Percentiles rank a stretch among this genome's conserved stretches.
Evolutionary conservation across 2,888 invertebrate species (phyloP).

Genomic region (Seladonia tumulorum): DNA sequence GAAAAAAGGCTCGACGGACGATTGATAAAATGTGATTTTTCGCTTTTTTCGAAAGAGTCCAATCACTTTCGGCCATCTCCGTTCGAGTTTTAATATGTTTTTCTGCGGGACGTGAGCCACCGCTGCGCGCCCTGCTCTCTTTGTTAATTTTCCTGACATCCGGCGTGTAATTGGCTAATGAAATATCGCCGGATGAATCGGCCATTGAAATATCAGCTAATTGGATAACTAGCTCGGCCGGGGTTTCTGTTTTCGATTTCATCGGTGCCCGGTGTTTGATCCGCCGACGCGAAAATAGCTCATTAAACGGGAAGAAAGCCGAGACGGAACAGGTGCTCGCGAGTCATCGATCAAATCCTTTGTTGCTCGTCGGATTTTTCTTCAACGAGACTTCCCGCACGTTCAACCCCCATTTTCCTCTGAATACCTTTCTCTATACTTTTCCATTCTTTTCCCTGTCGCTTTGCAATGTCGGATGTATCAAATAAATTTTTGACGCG

Average conservation of each 20-base stretch:
- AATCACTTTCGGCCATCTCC: not conserved
- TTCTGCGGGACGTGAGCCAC: too few species aligned
- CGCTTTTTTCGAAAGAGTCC: not conserved
- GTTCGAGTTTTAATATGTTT: not conserved
- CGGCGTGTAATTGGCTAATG: slow-evolving; percentile 5
- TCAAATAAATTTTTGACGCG: too few species aligned
- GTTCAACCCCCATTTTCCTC: not conserved
- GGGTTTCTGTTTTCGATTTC: not conserved
- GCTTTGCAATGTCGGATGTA: too few species aligned
- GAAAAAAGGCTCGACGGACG: not conserved
- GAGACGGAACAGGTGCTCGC: not conserved
- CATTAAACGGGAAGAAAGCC: not conserved
- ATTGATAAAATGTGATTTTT: slow-evolving; percentile 5
- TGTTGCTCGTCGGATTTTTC: not conserved
- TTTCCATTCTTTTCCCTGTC: too few species aligned
- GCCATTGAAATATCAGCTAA: not conserved
- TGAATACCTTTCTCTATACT: not conserved
- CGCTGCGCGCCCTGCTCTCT: not conserved
- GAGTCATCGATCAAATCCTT: not conserved
- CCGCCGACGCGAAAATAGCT: not conserved
- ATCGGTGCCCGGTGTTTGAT: not conserved
- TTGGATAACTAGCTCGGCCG: not conserved
- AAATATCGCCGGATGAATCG: not conserved
- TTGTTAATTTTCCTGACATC: not conserved
- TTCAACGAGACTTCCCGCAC: not conserved